Evolutionary conservation across 1,140 invertebrate species (phyloP).

Genomic region (Hormaphis cornu): DNA sequence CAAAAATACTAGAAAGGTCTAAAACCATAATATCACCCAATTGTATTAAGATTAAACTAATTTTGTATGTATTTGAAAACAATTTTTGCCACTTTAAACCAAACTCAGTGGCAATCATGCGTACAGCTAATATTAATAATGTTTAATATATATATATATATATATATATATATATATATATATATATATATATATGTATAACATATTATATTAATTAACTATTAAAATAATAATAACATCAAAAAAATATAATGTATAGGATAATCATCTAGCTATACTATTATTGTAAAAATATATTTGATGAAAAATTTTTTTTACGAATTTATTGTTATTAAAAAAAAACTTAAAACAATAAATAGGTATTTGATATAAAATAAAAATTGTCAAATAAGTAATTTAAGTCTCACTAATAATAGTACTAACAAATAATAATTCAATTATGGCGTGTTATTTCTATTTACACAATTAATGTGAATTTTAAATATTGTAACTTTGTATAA

Average conservation of each 20-base stretch:
- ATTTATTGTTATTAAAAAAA: too few relatives aligned
- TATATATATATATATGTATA: neutral
- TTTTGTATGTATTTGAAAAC: conserved; percentile 8
- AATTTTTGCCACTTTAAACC: conserved; percentile 2
- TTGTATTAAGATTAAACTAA: neutral
- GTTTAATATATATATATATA: neutral
- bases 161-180: neutral
- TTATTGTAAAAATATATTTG: conserved; percentile 30
- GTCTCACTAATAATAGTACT: conserved; percentile 1
- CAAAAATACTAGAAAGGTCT: neutral
- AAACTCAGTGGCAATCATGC: neutral
- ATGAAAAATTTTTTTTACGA: neutral
- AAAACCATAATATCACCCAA: conserved; percentile 2
- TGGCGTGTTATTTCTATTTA: neutral
- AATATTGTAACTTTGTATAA: neutral
- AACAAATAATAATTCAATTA: neutral
- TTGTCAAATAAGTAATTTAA: conserved; percentile 7
- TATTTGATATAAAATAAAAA: neutral
- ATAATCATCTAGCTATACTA: neutral
- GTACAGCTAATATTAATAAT: neutral
- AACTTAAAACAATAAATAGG: neutral
- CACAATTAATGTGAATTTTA: neutral
- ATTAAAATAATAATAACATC: neutral
- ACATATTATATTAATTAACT: neutral
- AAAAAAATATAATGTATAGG: conserved; percentile 1